Evolutionary conservation across 2,888 invertebrate genomes (phyloP), one percentile per base, ranked within the genome.

Genomic region (Dasysyrphus tricinctus): DNA sequence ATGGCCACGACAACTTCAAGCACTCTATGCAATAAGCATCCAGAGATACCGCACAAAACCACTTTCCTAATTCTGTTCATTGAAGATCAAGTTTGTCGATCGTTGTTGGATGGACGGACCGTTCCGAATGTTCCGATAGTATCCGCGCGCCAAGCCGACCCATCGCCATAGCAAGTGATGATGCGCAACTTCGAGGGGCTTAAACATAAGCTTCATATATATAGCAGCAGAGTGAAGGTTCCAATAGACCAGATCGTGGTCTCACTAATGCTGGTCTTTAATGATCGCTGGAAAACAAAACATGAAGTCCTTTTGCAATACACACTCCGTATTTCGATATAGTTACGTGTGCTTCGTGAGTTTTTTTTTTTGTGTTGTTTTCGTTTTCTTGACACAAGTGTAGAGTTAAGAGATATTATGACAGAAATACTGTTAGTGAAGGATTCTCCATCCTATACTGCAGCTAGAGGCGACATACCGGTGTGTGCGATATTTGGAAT

Each of bases 31-130:
- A 56, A 37, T 59, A 39, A 39, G 59, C 42, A 61, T 42, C 14
- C 14, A 59, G 59, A 59, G 59, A 39, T 24, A 24, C 32, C 47
- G n/a, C n/a, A 73, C 74, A 78, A 59, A 74, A 86, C 67, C 82
- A 86, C 81, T 86, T 82, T 86, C 82, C 86, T 86, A 82, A 86
- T 78, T 86, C 86, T 86, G 49, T 75, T 86, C 56, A 72, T 72
- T 79, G 82, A 77, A 77, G 82, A 86, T 86, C 86, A 79, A 79
- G 82, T 82, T 78, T 86, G 86, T 74, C 70, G 86, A 86, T 86
- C 51, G 82, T 65, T 67, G 61, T 65, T 69, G 70, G 75, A 82
- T 57, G 78, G 44, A 86, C 78, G 32, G 51, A 47, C 34, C 67
- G 67, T 37, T 51, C 12, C 37, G 19, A 59, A 37, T 34, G 24